Conservation (phyloP, 2,113 vertebrate species). For the Carettochelys insculpta region DNA sequence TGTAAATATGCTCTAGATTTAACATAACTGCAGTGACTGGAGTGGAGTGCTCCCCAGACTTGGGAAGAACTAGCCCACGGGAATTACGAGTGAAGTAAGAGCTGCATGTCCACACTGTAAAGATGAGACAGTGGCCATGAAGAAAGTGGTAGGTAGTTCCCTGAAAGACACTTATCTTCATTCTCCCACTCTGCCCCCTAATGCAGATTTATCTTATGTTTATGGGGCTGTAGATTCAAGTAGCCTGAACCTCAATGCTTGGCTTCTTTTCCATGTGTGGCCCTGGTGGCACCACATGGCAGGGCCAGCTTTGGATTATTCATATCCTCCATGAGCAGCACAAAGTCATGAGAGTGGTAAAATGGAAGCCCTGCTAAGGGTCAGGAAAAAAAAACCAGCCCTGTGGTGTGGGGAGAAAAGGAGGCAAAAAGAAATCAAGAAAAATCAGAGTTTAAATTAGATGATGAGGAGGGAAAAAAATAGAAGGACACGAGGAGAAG, state of each 20-base stretch:
- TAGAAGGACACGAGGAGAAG: neutral
- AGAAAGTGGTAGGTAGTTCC: neutral
- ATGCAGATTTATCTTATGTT: neutral
- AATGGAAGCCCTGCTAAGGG: neutral
- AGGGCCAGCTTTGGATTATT: neutral
- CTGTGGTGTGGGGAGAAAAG: too few relatives aligned
- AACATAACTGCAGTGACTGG: neutral
- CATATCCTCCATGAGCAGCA: accelerated
- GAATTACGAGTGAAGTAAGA: neutral
- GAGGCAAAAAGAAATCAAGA: neutral
- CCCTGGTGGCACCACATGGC: neutral
- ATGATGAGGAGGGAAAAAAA: neutral
- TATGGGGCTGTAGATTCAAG: neutral
- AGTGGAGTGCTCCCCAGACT: neutral
- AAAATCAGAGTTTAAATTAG: accelerated
- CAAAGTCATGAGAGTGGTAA: neutral
- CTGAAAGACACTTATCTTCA: neutral
- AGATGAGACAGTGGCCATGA: accelerated
- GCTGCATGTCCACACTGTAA: neutral
- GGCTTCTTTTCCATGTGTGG: accelerated
- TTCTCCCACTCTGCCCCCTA: neutral
- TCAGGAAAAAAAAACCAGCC: neutral
- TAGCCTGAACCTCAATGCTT: neutral
- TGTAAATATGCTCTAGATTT: neutral
- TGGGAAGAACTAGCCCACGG: neutral